Conservation (phyloP, 2,797 vertebrate genomes). For the Vultur gryphus region DNA sequence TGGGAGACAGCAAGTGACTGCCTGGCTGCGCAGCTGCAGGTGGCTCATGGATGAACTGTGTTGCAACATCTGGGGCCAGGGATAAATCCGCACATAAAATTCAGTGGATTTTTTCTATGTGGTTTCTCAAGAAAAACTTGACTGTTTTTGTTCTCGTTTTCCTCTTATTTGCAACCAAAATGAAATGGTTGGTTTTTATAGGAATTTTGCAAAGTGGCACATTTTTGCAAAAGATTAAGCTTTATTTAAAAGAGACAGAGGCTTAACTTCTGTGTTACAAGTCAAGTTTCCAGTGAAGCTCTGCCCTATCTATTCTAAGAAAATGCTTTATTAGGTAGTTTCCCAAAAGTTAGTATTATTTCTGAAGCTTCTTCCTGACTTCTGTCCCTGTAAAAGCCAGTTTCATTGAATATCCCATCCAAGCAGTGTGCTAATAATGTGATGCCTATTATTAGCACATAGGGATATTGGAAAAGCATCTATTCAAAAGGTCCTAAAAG, state of each 20-base stretch:
- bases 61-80: background rate
- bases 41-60: fast-evolving
- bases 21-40: background rate
- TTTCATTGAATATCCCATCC: background rate
- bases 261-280: background rate
- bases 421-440: background rate
- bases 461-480: background rate
- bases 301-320: background rate
- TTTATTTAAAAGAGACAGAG: background rate
- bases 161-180: background rate
- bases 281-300: background rate
- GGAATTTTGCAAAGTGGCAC: background rate
- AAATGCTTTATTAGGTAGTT: background rate
- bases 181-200: background rate
- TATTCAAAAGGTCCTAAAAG: background rate
- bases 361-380: background rate
- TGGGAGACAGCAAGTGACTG: background rate
- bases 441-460: background rate
- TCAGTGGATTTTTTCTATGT: background rate
- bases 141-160: background rate
- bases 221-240: background rate
- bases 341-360: background rate
- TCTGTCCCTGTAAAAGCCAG: background rate
- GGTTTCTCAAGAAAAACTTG: background rate
- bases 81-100: background rate